Evolutionary conservation across 2,888 invertebrate species (phyloP).

Genomic region (Erebia ligea): DNA sequence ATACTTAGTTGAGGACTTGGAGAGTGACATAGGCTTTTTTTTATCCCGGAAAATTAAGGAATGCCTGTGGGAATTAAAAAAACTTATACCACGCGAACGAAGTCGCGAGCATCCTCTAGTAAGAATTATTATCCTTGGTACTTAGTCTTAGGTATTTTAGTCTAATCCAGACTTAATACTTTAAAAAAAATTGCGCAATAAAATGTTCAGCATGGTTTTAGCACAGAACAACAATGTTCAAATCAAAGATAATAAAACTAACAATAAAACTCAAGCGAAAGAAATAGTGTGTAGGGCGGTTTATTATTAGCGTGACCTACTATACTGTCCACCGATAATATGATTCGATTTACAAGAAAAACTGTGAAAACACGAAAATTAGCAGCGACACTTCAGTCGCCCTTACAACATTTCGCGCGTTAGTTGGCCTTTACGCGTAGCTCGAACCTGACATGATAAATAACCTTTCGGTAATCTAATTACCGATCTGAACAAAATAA

Average conservation of each 20-base stretch:
- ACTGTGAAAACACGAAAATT: constrained; percentile 68
- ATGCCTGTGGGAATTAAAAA: too few relatives aligned
- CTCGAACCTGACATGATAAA: constrained; percentile 40
- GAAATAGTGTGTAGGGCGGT: constrained; percentile 54
- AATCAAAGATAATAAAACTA: constrained; percentile 12
- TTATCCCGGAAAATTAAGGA: too few relatives aligned
- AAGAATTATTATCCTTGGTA: too few relatives aligned
- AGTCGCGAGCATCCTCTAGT: too few relatives aligned
- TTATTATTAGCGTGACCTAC: constrained; percentile 66
- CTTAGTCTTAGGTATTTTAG: too few relatives aligned
- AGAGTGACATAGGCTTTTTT: too few relatives aligned
- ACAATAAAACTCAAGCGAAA: constrained; percentile 43
- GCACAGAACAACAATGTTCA: not conserved
- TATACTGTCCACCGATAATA: constrained; percentile 60
- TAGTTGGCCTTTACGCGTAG: constrained; percentile 69
- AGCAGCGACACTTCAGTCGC: constrained; percentile 70
- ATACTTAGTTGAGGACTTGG: too few relatives aligned
- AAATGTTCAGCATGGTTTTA: not conserved
- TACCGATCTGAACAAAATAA: not conserved
- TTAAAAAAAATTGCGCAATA: not conserved
- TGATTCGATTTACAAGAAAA: constrained; percentile 70
- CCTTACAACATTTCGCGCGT: constrained; percentile 71
- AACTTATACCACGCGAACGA: too few relatives aligned
- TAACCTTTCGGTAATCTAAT: constrained; percentile 35
- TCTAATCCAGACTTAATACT: too few relatives aligned